A percentile compares a stretch with the other conserved stretches of the same genome.
Evolutionary conservation across 2,113 vertebrate genomes (phyloP).

Genomic region (Oryzias melastigma): DNA sequence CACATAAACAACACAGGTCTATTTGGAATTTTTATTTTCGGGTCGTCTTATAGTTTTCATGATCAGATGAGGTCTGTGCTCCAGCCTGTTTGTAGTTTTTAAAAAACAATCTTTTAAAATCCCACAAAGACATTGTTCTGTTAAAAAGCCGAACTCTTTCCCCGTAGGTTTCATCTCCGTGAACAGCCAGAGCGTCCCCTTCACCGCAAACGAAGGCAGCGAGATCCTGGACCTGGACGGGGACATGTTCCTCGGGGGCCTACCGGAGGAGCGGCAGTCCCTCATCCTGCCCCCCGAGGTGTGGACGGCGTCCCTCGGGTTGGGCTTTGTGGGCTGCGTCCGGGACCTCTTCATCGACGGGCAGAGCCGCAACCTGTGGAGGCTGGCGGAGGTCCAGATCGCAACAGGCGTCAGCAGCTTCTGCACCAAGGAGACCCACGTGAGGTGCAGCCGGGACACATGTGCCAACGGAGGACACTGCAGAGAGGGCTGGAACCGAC

Average conservation of each 20-base stretch:
- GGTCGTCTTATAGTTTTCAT: too few relatives aligned
- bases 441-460: constrained; percentile 81
- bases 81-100: too few relatives aligned
- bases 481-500: constrained; percentile 92
- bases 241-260: constrained; percentile 89
- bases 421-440: constrained; percentile 86
- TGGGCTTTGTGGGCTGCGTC: constrained; percentile 91
- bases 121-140: too few relatives aligned
- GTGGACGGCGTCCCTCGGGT: constrained; percentile 85
- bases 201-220: constrained; percentile 87
- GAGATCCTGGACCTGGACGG: constrained; percentile 91
- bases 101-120: too few relatives aligned
- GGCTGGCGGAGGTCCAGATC: constrained; percentile 83
- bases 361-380: constrained; percentile 85
- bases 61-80: too few relatives aligned
- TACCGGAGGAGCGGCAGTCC: constrained; percentile 82
- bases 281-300: constrained; percentile 86
- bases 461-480: constrained; percentile 85
- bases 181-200: constrained; percentile 86
- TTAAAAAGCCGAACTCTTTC: constrained; percentile 10
- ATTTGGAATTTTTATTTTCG: too few relatives aligned
- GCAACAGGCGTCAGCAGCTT: constrained; percentile 81
- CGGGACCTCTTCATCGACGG: constrained; percentile 92
- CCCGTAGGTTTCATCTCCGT: constrained; percentile 86
- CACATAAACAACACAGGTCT: too few relatives aligned